Evolutionary conservation across 2,113 vertebrate species (phyloP).

Genomic region (Brachyistius frenatus): DNA sequence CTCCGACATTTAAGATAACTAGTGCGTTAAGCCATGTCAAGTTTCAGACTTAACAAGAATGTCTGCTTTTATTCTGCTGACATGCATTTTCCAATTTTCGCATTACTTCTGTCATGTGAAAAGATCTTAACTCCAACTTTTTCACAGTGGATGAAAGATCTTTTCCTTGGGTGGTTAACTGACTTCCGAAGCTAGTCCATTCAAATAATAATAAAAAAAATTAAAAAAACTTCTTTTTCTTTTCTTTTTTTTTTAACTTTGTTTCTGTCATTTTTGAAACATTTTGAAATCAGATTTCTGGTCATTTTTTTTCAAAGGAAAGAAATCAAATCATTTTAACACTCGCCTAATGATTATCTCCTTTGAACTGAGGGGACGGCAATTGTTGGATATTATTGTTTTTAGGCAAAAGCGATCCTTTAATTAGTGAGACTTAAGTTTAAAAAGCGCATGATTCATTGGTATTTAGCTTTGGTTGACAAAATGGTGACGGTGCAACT

Average conservation of each 20-base stretch:
- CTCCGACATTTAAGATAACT: slow-evolving; percentile 7
- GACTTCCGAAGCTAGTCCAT: too few species aligned
- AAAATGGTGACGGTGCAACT: too few species aligned
- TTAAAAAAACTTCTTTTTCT: too few species aligned
- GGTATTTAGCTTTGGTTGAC: neutral
- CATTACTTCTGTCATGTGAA: too few species aligned
- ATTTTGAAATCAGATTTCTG: neutral
- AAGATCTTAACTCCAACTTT: too few species aligned
- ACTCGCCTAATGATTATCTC: neutral
- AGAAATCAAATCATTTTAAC: neutral
- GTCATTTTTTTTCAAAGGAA: neutral
- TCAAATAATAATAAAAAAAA: too few species aligned
- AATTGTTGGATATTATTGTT: too few species aligned
- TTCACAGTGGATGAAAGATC: too few species aligned
- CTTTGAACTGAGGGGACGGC: neutral
- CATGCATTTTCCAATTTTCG: neutral
- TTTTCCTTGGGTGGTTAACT: too few species aligned
- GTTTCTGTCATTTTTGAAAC: neutral
- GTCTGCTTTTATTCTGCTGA: neutral
- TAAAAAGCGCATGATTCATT: neutral
- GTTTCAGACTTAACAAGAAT: neutral
- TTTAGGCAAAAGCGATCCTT: neutral
- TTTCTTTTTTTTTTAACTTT: too few species aligned
- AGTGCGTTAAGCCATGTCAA: neutral
- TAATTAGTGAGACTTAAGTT: neutral